Base-by-base conservation (phyloP, 2,113 vertebrate species). In the Archocentrus centrarchus region DNA sequence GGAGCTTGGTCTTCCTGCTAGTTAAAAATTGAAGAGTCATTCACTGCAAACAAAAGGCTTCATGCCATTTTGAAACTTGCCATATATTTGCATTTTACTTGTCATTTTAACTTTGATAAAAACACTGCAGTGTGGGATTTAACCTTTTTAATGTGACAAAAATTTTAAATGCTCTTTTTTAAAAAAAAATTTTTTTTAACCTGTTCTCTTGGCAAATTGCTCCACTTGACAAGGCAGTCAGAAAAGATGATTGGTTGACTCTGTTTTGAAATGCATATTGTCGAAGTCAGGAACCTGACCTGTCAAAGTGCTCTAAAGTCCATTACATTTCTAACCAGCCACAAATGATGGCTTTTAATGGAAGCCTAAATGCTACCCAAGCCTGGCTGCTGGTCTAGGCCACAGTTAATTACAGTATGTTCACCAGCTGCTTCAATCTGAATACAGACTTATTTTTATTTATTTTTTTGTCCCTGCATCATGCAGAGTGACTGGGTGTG, bases 331-430 rank as follows among this genome's bases (percentile, higher is more conserved):
- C 86, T 81, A 61, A 77, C 82, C 84, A 79, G 91, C 75, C 64
- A 77, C 87, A 90, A 90, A 92, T 91, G 89, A 93, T 89, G 79
- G 79, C 79, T 93, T 91, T 94, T 94, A 93, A 95, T 95, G 86
- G 86, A 85, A 87, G 82, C 83, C 80, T 90, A 94, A 95, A 93
- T 73, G 87, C 82, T 89, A 81, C 73, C 78, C 30, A 59, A 91
- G 84, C 80, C 87, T 88, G 88, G 86, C 80, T 93, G 81, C 89
- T 91, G 75, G 90, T 93, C 59, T n/a, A 81, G 91, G 90, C 86
- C 86, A 85, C 58, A 83, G 84, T 89, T 94, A 92, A 95, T 95
- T 95, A 87, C 87, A 88, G 85, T 83, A 85, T 89, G 85, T 86
- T 87, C 84, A 89, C 68, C 91, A 93, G 87, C 93, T 94, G 92